A percentile compares a stretch with the other conserved stretches of the same genome.
phyloP scores from a whole-genome alignment of 2,113 vertebrate species.

The Bettongia penicillata region DNA sequence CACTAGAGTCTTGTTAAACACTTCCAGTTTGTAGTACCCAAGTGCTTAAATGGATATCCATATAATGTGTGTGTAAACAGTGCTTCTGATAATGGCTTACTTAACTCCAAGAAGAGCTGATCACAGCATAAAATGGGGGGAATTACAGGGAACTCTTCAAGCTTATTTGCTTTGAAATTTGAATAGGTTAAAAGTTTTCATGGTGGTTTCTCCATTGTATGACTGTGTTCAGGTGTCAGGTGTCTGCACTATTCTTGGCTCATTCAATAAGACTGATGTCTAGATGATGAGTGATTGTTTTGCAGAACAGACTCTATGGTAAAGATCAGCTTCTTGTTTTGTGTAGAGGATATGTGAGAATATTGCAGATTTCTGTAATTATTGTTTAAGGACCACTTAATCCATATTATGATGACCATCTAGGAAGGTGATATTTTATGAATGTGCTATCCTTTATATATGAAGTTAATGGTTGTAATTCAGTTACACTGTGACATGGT shows the following conservation, averaged over 20 bases:
- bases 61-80: conserved; percentile 52
- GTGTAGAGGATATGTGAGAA: background rate
- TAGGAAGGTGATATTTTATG: conserved; percentile 43
- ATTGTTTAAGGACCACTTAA: conserved; percentile 60
- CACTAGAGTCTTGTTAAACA: conserved; percentile 66
- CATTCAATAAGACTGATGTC: conserved; percentile 56
- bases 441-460: conserved; percentile 9
- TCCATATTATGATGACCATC: conserved; percentile 42
- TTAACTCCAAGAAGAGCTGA: conserved; percentile 78
- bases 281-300: conserved; percentile 78
- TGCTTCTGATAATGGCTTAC: conserved; percentile 77
- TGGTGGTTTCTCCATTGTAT: conserved; percentile 44
- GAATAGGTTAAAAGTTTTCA: conserved; percentile 74
- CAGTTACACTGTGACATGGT: background rate
- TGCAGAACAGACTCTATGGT: conserved; percentile 71
- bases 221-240: conserved; percentile 72
- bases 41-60: conserved; percentile 62
- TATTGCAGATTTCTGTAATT: conserved; percentile 24
- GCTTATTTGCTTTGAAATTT: conserved; percentile 79
- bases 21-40: conserved; percentile 71
- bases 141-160: conserved; percentile 74
- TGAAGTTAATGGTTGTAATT: conserved; percentile 45
- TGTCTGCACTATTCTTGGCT: conserved; percentile 74
- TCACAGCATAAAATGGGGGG: conserved; percentile 73
- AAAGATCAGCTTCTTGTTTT: conserved; percentile 76